Base-by-base conservation (phyloP, 2,797 vertebrate genomes). In the Lacerta viridis region DNA sequence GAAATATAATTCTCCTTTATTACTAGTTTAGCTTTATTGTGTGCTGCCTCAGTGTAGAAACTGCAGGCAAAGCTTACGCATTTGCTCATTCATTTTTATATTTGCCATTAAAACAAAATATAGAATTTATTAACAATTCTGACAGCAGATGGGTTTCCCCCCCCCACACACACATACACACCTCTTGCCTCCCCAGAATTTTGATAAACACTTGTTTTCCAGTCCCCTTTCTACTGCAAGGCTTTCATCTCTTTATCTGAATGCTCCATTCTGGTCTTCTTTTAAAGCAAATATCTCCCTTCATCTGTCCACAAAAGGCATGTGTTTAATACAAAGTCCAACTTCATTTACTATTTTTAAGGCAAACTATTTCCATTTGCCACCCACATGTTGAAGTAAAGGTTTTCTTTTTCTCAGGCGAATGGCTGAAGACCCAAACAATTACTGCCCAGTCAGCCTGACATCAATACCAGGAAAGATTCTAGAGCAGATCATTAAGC, bases 351-450 rank as follows among this genome's bases (percentile, higher is more conserved):
- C 72, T 46, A 2, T 41, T 91, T 77, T 71, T 71, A 92, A 83
- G 0, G 18, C 85, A 25, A 76, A 77, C 43, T 20, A 93, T 94
- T 72, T 95, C 92, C 91, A 88, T 87, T 71, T 89, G 81, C 66
- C 77, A 29, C 76, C 80, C 59, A 87, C 80, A 72, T 64, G 20
- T 0, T 0, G 1, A 55, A 81, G 69, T 71, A 92, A 85, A 90
- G 17, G 55, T 89, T 86, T 72, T 39, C 0, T 0, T 87, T 50
- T 83, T 91, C 84, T 80, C 74, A 43, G 76, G 77, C 87, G 20
- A 27, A 55, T 55, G 71, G 68, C 43, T 68, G 86, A 0, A 1
- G 43, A 87, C 79, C 33, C 33, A 33, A 33, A 33, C 33, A 33
- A 33, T 33, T 33, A 33, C 33, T 33, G 33, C 33, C 33, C 33